Conservation (phyloP, 2,888 invertebrate species). For the Cerceris ruficornis region DNA sequence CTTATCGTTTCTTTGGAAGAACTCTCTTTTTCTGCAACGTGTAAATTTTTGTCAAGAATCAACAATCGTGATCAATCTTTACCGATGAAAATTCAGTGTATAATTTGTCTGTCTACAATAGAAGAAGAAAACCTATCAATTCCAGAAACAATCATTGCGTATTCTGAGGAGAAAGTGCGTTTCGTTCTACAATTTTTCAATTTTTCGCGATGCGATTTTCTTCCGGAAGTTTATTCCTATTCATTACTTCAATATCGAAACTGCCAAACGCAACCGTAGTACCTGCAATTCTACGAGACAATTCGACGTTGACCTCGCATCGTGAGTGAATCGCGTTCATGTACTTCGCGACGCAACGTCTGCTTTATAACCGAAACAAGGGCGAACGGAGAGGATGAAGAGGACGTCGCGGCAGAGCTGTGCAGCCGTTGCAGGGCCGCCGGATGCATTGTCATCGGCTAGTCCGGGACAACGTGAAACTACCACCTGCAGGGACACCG, state of each 20-base stretch:
- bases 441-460: conserved; percentile 70
- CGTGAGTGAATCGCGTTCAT: conserved; percentile 8
- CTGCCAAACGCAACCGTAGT: not conserved
- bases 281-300: conserved; percentile 42
- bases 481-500: conserved; percentile 57
- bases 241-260: not conserved
- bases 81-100: no score
- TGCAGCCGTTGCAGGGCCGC: not conserved
- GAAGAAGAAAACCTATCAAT: no score
- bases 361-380: conserved; percentile 32
- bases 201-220: no score
- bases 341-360: conserved; percentile 14
- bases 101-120: no score
- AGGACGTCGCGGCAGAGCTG: not conserved
- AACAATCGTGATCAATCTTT: no score
- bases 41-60: no score
- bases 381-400: conserved; percentile 5
- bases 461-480: conserved; percentile 62
- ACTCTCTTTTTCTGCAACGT: no score
- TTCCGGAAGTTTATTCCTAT: no score
- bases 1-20: no score
- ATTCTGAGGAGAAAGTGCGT: no score
- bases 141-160: no score
- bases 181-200: no score
- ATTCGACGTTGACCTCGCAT: conserved; percentile 1